Conservation (phyloP, 2,113 vertebrate genomes). For the Arothron firmamentum region DNA sequence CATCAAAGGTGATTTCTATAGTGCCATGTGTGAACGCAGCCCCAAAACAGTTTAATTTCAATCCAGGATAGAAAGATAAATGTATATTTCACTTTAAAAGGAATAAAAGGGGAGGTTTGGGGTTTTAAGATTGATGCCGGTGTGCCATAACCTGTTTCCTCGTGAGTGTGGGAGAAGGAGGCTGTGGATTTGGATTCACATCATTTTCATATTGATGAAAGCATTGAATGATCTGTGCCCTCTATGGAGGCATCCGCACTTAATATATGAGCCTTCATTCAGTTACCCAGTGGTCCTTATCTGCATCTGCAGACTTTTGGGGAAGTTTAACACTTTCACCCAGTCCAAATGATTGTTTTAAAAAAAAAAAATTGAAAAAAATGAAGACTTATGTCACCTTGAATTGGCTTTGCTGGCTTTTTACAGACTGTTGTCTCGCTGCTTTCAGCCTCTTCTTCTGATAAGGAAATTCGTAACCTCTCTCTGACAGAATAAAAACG, state of each 20-base stretch:
- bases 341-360: background rate
- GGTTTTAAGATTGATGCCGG: no score
- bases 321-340: background rate
- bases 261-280: background rate
- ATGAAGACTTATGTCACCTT: no score
- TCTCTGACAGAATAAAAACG: no score
- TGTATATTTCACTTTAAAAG: background rate
- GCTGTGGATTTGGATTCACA: background rate
- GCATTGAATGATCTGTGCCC: background rate
- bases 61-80: background rate
- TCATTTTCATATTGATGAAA: background rate
- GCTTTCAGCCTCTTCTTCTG: no score
- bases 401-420: no score
- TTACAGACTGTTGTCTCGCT: no score
- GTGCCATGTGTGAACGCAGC: background rate
- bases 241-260: background rate
- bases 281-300: background rate
- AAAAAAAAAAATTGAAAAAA: no score
- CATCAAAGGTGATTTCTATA: constrained; percentile 3
- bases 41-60: background rate
- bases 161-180: background rate
- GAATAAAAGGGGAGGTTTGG: background rate
- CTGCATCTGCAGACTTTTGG: background rate
- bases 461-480: no score
- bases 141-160: no score